phyloP scores from a whole-genome alignment of 2,113 vertebrate genomes.

The Oriolus oriolus region DNA sequence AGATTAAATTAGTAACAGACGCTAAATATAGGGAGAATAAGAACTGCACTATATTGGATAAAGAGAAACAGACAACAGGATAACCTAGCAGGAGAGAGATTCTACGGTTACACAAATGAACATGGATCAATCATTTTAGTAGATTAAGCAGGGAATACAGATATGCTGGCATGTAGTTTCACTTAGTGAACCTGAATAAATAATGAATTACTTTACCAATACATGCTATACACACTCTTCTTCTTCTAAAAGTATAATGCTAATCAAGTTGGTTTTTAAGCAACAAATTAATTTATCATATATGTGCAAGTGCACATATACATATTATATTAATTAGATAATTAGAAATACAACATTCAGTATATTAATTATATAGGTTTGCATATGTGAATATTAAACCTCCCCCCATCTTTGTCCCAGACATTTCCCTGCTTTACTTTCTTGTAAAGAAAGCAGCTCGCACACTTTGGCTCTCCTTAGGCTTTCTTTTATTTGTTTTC shows the following conservation, averaged over 20 bases:
- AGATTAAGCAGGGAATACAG: slow-evolving; percentile 76
- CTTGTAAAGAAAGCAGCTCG: slow-evolving; percentile 23
- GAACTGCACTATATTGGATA: slow-evolving; percentile 84
- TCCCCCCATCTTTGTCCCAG: neutral
- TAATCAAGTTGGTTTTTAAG: neutral
- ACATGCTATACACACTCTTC: slow-evolving; percentile 50
- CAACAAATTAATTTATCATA: slow-evolving; percentile 37
- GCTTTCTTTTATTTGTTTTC: neutral
- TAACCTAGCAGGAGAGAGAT: slow-evolving; percentile 81
- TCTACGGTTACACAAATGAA: slow-evolving; percentile 79
- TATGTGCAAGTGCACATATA: slow-evolving; percentile 33
- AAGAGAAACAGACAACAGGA: slow-evolving; percentile 80
- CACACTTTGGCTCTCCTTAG: neutral
- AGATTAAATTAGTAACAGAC: slow-evolving; percentile 90
- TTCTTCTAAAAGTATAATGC: slow-evolving; percentile 43
- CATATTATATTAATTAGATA: neutral
- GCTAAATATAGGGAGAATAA: slow-evolving; percentile 89
- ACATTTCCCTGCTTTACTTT: neutral
- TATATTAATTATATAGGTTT: neutral
- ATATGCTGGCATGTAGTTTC: slow-evolving; percentile 76
- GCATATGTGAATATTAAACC: neutral
- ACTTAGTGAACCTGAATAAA: slow-evolving; percentile 80
- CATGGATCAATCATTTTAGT: slow-evolving; percentile 76
- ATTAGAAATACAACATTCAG: neutral
- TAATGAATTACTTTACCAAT: slow-evolving; percentile 76